Base-by-base conservation (phyloP, 2,888 invertebrate genomes). In the Gerosis bhagava region DNA sequence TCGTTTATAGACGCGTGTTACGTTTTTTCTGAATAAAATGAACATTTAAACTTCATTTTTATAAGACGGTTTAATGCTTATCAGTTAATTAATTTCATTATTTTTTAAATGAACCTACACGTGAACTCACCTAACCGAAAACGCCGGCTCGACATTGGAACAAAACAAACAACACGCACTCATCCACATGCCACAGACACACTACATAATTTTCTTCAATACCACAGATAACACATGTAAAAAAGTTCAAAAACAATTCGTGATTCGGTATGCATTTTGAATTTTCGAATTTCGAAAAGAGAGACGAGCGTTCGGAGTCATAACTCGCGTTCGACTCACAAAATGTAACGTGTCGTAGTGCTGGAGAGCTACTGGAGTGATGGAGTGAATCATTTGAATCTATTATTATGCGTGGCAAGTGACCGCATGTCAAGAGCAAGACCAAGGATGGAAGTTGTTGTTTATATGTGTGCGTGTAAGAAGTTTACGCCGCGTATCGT, bases 351-450 rank as follows among this genome's bases (percentile, higher is more conserved):
- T 46, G 39, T 72, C 64, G 74, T 73, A 67, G 69, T 76, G 73
- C 73, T 75, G 72, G n/a, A n/a, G n/a, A 74, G 45, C 51, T 52
- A 32, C 39, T 37, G 29, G 36, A 40, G 73, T 77, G 76, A 74
- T 75, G n/a, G n/a, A n/a, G 77, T 83, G 82, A 82, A 76, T 82
- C 83, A 83, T 73, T 81, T 75, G 71, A 67, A 67, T 78, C 81
- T 84, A 86, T 86, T 86, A 86, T 83, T 84, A 86, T 84, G 84
- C 83, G 78, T 77, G 75, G 75, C 81, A 74, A 82, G 82, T 82
- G 83, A 82, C 84, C 84, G 79, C 70, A 71, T 83, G 83, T 84
- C 83, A 83, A 83, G 83, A 84, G 73, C 83, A 81, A 86, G 82
- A 81, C 76, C 77, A 67, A 67, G 59, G 56, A 51, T 54, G 59